Evolutionary conservation across 2,113 vertebrate genomes (phyloP).

Genomic region (Steatornis caripensis): DNA sequence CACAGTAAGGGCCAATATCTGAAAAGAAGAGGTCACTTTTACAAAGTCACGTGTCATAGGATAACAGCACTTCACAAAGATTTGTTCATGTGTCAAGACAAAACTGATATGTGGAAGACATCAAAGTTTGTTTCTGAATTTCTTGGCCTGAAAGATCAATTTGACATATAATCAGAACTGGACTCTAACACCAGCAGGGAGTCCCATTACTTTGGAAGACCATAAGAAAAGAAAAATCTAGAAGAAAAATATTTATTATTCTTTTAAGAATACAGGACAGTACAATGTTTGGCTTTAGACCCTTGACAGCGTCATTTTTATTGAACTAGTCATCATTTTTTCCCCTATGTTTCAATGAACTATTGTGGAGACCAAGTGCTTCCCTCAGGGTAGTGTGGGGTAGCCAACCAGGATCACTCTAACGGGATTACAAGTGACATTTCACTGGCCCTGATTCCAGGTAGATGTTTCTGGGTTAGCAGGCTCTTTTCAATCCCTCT

Average conservation of each 20-base stretch:
- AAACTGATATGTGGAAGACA: not conserved
- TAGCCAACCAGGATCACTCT: slow-evolving; percentile 7
- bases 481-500: not conserved
- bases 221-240: not conserved
- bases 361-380: not conserved
- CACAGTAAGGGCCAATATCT: not conserved
- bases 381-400: not conserved
- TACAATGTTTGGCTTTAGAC: not conserved
- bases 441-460: slow-evolving; percentile 28
- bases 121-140: not conserved
- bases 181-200: not conserved
- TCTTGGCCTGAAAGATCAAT: not conserved
- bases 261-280: not conserved
- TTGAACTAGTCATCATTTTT: not conserved
- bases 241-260: not conserved
- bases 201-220: not conserved
- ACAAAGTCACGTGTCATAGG: not conserved
- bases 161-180: not conserved
- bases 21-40: not conserved
- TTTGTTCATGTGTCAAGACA: slow-evolving; percentile 15
- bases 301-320: not conserved
- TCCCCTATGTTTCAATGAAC: not conserved
- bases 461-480: slow-evolving; percentile 51
- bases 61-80: not conserved
- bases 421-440: slow-evolving; percentile 43